Percentiles rank a stretch among this genome's conserved stretches.
phyloP scores from a whole-genome alignment of 2,888 invertebrate genomes.

The Abrostola triplasia region DNA sequence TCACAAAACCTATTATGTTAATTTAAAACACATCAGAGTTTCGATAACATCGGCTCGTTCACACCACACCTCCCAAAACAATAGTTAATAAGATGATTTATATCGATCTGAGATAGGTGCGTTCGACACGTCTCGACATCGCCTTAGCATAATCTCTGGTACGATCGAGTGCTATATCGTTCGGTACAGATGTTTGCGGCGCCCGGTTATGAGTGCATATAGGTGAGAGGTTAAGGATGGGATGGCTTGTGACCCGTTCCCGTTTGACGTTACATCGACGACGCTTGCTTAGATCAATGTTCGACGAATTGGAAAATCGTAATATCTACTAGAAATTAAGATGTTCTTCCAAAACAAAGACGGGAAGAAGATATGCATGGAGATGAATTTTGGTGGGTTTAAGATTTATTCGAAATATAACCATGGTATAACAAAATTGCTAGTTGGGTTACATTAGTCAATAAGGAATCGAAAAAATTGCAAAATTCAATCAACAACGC shows the following conservation, averaged over 20 bases:
- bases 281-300: not conserved
- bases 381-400: too few relatives aligned
- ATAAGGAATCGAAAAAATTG: too few relatives aligned
- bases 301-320: not conserved
- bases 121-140: constrained; percentile 86
- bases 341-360: not conserved
- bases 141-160: constrained; percentile 87
- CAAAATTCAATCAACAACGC: too few relatives aligned
- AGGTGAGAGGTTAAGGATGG: constrained; percentile 35
- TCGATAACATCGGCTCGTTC: constrained; percentile 85
- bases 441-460: too few relatives aligned
- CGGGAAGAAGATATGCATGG: too few relatives aligned
- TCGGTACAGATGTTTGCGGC: constrained; percentile 80
- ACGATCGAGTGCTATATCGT: constrained; percentile 83
- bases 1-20: constrained; percentile 89
- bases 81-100: constrained; percentile 89
- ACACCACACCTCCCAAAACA: constrained; percentile 89
- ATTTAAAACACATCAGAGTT: constrained; percentile 87
- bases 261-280: not conserved
- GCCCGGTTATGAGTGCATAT: constrained; percentile 52
- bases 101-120: constrained; percentile 84
- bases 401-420: too few relatives aligned
- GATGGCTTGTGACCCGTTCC: constrained; percentile 1
- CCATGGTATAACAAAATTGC: too few relatives aligned
- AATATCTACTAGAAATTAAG: not conserved